Percentiles rank a stretch among this genome's conserved stretches.
These are phyloP conservation scores for Sinocyclocheilus anophthalmus DNA, from an alignment of 2,113 vertebrate genomes.

Conservation along the genomic window DNA sequence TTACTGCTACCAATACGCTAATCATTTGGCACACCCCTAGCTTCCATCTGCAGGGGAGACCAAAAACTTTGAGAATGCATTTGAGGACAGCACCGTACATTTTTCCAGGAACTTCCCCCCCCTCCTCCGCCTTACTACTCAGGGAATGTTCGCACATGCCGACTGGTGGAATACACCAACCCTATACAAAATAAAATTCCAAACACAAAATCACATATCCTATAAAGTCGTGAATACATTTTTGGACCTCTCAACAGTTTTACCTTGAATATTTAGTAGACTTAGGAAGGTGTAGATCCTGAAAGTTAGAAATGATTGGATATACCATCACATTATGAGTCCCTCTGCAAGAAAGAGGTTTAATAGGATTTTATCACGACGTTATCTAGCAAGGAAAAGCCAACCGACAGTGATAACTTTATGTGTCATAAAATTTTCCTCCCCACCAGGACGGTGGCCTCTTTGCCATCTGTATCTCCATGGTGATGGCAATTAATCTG, in stretches of 20 bases:
- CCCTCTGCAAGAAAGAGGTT: too few species aligned
- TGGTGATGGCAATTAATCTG: conserved; percentile 90
- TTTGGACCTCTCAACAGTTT: too few species aligned
- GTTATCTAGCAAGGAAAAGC: neutral
- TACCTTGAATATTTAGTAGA: too few species aligned
- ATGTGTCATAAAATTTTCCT: conserved; percentile 22
- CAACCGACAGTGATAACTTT: neutral
- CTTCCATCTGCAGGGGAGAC: conserved; percentile 83
- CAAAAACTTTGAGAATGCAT: conserved; percentile 88
- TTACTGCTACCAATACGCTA: too few species aligned
- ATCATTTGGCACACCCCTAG: neutral
- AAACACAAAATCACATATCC: too few species aligned
- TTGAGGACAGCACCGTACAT: conserved; percentile 79
- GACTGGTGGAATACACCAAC: too few species aligned
- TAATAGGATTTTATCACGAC: too few species aligned
- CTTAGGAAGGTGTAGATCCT: too few species aligned
- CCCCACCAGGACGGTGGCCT: conserved; percentile 88
- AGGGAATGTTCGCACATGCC: conserved; percentile 97
- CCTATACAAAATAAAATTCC: too few species aligned
- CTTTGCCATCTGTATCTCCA: conserved; percentile 96
- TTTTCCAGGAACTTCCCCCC: conserved; percentile 84
- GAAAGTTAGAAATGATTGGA: too few species aligned
- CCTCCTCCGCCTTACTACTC: conserved; percentile 94
- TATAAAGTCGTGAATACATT: too few species aligned
- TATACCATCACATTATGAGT: too few species aligned